Percentiles rank a stretch among this genome's conserved stretches.
Evolutionary conservation across 2,113 vertebrate genomes (phyloP).

Genomic region (Carettochelys insculpta): DNA sequence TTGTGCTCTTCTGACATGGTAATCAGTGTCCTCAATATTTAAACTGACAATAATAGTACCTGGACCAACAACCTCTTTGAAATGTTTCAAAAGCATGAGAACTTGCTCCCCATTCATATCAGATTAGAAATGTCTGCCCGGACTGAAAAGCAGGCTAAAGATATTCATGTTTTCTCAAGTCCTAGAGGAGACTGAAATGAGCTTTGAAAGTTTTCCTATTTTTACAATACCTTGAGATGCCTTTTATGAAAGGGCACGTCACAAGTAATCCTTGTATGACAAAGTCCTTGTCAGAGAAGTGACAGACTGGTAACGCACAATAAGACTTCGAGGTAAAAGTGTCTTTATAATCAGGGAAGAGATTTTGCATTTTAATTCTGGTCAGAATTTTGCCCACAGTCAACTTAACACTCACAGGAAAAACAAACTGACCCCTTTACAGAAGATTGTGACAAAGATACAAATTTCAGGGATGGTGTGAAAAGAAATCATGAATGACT

Average conservation of each 20-base stretch:
- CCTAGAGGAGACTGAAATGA: background rate
- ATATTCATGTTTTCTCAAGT: background rate
- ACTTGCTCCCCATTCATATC: slow-evolving; percentile 28
- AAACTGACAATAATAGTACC: background rate
- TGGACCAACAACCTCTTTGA: background rate
- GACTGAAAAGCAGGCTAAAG: slow-evolving; percentile 32
- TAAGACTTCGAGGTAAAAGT: background rate
- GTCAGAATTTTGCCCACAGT: background rate
- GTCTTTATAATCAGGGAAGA: background rate
- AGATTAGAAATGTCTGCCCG: background rate
- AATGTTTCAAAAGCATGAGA: slow-evolving; percentile 2
- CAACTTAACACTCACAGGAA: background rate
- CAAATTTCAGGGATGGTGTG: background rate
- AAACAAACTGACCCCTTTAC: background rate
- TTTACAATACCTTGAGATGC: background rate
- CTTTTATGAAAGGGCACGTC: background rate
- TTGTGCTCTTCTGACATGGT: slow-evolving; percentile 18
- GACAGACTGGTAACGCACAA: background rate
- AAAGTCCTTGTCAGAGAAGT: background rate
- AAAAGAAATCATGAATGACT: background rate
- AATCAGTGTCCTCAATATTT: slow-evolving; percentile 33
- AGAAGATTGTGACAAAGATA: background rate
- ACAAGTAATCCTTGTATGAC: background rate
- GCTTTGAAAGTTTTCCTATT: slow-evolving; percentile 26
- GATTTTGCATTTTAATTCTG: background rate